These are phyloP conservation scores for Coturnix japonica DNA, from an alignment of 2,113 vertebrate genomes.

Conservation along the genomic window DNA sequence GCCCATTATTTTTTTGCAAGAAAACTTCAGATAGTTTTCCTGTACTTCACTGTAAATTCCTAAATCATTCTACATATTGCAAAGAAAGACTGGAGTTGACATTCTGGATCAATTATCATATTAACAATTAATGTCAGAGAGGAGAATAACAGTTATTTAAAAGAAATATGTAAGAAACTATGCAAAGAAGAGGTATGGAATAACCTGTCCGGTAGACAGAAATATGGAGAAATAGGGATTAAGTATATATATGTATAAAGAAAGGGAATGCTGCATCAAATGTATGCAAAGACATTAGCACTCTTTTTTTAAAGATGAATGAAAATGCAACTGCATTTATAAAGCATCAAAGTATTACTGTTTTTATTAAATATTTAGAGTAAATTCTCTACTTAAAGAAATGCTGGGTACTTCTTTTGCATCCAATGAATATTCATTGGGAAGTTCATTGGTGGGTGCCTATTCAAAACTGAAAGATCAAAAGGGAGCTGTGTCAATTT, in stretches of 20 bases:
- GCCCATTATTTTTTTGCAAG: not conserved
- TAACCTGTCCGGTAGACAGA: not conserved
- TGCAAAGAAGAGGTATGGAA: not conserved
- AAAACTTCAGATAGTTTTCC: not conserved
- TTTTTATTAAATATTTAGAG: conserved; percentile 64
- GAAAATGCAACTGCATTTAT: not conserved
- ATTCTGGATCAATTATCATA: not conserved
- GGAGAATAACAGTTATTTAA: not conserved
- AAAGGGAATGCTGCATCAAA: not conserved
- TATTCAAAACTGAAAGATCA: conserved; percentile 76
- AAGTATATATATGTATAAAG: not conserved
- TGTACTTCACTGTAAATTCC: not conserved
- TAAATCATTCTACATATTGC: not conserved
- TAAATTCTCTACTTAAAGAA: conserved; percentile 60
- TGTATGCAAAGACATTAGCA: not conserved
- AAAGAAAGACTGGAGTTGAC: not conserved
- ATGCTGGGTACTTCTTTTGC: conserved; percentile 68
- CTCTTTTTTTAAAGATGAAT: not conserved
- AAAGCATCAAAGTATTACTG: not conserved
- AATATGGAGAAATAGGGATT: not conserved
- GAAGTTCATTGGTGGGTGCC: conserved; percentile 75
- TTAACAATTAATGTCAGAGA: not conserved
- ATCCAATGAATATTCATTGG: conserved; percentile 79
- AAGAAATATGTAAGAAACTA: not conserved
- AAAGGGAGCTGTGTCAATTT: conserved; percentile 79